Evolutionary conservation across 1,140 invertebrate species (phyloP), one percentile per base, ranked within the genome.

Genomic region (Drosophila pallidifrons): DNA sequence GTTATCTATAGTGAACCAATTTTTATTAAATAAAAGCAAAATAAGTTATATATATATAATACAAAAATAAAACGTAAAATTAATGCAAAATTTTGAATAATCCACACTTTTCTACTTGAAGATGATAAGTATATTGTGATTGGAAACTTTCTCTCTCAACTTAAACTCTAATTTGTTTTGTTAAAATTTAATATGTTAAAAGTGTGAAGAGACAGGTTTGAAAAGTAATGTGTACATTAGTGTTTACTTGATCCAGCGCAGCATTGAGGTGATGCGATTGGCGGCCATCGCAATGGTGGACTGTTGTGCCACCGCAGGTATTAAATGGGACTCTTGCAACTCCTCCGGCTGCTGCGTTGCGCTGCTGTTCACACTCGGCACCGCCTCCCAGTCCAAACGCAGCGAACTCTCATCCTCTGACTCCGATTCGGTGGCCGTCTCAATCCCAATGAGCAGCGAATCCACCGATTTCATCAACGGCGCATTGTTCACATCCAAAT

Each of bases 311-410:
- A 86, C 93, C 13, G 93, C 80, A 58, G 94, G 93, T 35, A 92
- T 88, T 16, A 85, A 47, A 74, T 88, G 79, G 32, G 91, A 79
- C 43, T 90, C 83, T 13, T 91, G 25, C 20, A 38, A 10, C 35
- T 38, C 35, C 35, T 92, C 91, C 7, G 82, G 91, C 51, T 87
- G 80, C 0, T 87, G 80, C 0, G 82, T 65, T 10, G 76, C 66
- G 6, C 35, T 38, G 35, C 35, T 38, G 35, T 10, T 73, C 5
- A 88, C 79, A 52, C 94, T 93, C 93, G 95, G 55, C 83, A 96
- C 95, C 68, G 95, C 94, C 92, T 96, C 95, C 95, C 95, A 96
- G 86, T 95, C 95, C 82, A 93, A 93, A 55, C 94, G 95, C 71
- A 95, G 92, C 20, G 93, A 93, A 78, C 95, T 94, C 77, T 95